Percentiles rank a stretch among this genome's conserved stretches.
Conservation (phyloP, 2,113 vertebrate species). For the Malurus alboscapulatus region DNA sequence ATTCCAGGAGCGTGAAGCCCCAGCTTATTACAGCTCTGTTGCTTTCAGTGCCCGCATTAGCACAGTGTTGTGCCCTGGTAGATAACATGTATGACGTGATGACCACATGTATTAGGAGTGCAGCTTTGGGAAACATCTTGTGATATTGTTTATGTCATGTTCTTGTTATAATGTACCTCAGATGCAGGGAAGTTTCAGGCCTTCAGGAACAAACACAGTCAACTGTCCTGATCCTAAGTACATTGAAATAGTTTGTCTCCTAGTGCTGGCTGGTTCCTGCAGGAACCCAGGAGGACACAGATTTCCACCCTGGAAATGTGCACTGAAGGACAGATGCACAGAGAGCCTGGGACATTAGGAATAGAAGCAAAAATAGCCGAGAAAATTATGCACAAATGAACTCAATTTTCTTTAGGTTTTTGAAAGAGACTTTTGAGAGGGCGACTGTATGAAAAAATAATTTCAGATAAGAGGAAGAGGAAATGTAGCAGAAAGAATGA, state of each 20-base stretch:
- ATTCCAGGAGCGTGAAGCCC: background rate
- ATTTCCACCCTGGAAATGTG: background rate
- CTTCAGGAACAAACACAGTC: background rate
- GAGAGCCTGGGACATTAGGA: background rate
- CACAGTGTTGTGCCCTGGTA: background rate
- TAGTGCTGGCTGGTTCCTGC: background rate
- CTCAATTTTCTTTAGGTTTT: background rate
- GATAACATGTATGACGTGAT: accelerated
- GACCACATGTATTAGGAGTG: no score
- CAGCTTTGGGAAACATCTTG: background rate
- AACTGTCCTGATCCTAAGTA: background rate
- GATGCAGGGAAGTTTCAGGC: background rate
- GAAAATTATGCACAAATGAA: background rate
- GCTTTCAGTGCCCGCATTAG: background rate
- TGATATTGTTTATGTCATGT: background rate
- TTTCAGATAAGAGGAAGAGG: background rate
- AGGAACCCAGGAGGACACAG: background rate
- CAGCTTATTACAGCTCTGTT: background rate
- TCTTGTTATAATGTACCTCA: background rate
- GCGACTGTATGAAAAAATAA: background rate
- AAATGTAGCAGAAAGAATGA: background rate
- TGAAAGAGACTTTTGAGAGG: background rate
- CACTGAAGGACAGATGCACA: background rate
- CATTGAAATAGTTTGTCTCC: background rate
- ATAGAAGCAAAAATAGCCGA: background rate